phyloP scores from a whole-genome alignment of 2,113 vertebrate genomes.

The Riparia riparia region DNA sequence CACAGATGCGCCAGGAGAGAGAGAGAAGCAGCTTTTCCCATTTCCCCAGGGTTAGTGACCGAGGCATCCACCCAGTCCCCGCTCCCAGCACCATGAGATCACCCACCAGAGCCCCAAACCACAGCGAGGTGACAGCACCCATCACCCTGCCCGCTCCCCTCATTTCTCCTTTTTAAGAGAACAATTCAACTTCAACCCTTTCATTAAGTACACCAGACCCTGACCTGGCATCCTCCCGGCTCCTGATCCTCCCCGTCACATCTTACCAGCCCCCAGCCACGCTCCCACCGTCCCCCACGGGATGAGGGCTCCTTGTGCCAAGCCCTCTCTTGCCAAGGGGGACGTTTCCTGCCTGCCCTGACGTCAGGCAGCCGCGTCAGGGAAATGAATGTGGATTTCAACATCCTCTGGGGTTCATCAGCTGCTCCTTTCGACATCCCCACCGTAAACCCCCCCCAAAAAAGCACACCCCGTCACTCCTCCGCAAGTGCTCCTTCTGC shows the following conservation, averaged over 20 bases:
- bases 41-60: not conserved
- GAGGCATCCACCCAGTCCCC: rapidly evolving
- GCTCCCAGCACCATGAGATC: not conserved
- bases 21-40: not conserved
- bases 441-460: not conserved
- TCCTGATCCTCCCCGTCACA: not conserved
- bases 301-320: not conserved
- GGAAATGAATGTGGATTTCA: not conserved
- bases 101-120: not conserved
- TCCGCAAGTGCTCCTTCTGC: constrained; percentile 1
- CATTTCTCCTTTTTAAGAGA: not conserved
- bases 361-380: not conserved
- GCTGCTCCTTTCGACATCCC: constrained; percentile 54
- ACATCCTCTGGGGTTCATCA: constrained; percentile 9
- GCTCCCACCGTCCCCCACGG: not conserved
- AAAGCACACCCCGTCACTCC: constrained; percentile 35
- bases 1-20: not conserved
- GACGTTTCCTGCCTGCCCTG: not conserved
- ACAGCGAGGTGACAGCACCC: not conserved
- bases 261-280: not conserved
- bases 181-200: not conserved
- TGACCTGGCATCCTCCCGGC: not conserved
- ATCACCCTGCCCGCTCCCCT: not conserved
- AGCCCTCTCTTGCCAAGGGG: not conserved
- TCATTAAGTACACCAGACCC: not conserved